Base-by-base conservation (phyloP, 1,140 invertebrate species). In the Bombyx mandarina region DNA sequence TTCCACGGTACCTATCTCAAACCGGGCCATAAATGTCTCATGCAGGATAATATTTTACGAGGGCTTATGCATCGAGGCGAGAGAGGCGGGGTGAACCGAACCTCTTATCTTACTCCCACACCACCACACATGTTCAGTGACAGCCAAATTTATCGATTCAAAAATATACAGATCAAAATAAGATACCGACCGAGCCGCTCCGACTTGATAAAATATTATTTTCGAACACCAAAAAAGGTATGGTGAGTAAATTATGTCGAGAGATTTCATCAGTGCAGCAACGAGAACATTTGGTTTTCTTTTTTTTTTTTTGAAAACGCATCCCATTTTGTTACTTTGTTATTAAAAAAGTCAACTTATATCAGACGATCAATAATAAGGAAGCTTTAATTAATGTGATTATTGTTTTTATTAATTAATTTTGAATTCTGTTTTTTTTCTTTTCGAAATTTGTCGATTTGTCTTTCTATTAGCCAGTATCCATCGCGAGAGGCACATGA, bases 111-210 rank as follows among this genome's bases (percentile, higher is more conserved):
- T 70, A 74, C 76, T 75, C 46, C 56, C 56, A 65, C 69, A 73
- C 76, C 78, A 76, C 73, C 81, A 81, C 80, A 83, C 79, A 83
- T 83, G 79, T 83, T 79, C 68, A 67, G 60, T 77, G 82, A 86
- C 83, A 83, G 71, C 76, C 78, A 81, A 85, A 85, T 84, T 86
- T 86, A 85, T 86, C 74, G 82, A 75, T 79, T 78, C 74, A 77
- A 83, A 84, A 84, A 78, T 77, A 83, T 63, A 71, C 77, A 82
- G 79, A 86, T 83, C 79, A 83, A 72, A 75, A 65, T 60, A 56
- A 82, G 79, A 81, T 81, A 82, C 67, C 46, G 56, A 58, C 53
- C 56, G 45, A 42, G 46, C 54, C 44, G 35, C 12, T 51, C 18
- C 42, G 56, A 54, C 56, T 60, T 67, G 62, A 68, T 68, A 67